phyloP scores from a whole-genome alignment of 2,113 vertebrate species.

The Semnopithecus entellus region DNA sequence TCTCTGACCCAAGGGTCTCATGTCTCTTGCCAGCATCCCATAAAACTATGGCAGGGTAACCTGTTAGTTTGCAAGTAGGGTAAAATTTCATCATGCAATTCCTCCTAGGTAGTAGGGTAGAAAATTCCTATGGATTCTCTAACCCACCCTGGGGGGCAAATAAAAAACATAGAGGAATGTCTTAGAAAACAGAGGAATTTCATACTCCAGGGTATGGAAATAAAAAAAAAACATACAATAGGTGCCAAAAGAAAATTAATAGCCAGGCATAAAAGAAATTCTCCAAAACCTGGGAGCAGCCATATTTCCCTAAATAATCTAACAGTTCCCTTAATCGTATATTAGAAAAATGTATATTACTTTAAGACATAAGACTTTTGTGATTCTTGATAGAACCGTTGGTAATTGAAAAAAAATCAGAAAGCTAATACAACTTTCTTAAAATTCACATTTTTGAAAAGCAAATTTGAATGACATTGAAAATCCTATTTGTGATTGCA shows the following conservation, averaged over 20 bases:
- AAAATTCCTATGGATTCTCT: not conserved
- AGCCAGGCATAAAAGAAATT: not conserved
- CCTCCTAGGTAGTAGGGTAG: not conserved
- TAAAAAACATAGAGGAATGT: not conserved
- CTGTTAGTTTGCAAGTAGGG: not conserved
- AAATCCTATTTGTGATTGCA: not conserved
- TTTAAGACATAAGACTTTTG: not conserved
- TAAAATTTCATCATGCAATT: not conserved
- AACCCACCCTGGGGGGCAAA: accelerated
- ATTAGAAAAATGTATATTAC: not conserved
- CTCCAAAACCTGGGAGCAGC: not conserved
- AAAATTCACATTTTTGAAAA: not conserved
- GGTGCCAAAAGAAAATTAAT: not conserved
- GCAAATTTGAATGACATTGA: not conserved
- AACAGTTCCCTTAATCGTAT: not conserved
- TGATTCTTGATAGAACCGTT: not conserved
- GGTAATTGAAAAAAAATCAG: not conserved
- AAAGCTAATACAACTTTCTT: not conserved
- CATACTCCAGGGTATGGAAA: not conserved
- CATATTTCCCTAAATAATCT: not conserved
- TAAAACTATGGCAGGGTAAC: not conserved
- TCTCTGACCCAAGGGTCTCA: not conserved
- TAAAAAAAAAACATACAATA: not conserved
- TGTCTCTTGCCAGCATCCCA: not conserved
- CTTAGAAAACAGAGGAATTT: not conserved